Conservation (phyloP, 2,888 invertebrate species). For the Brachynemurus nebulosus region DNA sequence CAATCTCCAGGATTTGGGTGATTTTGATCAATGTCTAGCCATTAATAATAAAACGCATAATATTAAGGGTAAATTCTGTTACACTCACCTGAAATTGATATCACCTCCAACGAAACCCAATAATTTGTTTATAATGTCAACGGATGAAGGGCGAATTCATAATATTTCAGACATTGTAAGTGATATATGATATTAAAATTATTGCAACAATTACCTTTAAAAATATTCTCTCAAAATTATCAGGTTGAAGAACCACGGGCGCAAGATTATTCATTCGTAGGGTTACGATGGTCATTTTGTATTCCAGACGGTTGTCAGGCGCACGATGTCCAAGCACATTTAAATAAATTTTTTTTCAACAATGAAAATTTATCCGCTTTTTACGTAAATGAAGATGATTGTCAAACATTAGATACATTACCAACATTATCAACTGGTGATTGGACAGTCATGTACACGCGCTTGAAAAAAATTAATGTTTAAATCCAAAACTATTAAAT, state of each 20-base stretch:
- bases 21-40: conserved; percentile 33
- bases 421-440: neutral
- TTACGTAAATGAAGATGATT: neutral
- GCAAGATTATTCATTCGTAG: too few relatives aligned
- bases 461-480: too few relatives aligned
- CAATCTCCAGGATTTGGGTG: conserved; percentile 31
- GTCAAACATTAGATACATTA: neutral
- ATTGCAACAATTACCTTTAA: too few relatives aligned
- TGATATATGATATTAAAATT: too few relatives aligned
- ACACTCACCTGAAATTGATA: neutral
- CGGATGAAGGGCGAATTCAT: too few relatives aligned
- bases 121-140: too few relatives aligned
- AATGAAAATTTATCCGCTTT: neutral
- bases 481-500: too few relatives aligned
- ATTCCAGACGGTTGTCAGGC: conserved; percentile 2
- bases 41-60: conserved; percentile 19
- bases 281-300: conserved; percentile 3
- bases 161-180: too few relatives aligned
- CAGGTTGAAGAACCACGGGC: too few relatives aligned
- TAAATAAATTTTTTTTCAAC: neutral
- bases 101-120: too few relatives aligned
- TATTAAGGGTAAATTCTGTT: neutral
- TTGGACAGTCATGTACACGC: conserved; percentile 4
- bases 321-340: neutral
- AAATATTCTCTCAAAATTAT: too few relatives aligned